phyloP scores from a whole-genome alignment of 2,113 vertebrate genomes.

The Genyomyrus donnyi region DNA sequence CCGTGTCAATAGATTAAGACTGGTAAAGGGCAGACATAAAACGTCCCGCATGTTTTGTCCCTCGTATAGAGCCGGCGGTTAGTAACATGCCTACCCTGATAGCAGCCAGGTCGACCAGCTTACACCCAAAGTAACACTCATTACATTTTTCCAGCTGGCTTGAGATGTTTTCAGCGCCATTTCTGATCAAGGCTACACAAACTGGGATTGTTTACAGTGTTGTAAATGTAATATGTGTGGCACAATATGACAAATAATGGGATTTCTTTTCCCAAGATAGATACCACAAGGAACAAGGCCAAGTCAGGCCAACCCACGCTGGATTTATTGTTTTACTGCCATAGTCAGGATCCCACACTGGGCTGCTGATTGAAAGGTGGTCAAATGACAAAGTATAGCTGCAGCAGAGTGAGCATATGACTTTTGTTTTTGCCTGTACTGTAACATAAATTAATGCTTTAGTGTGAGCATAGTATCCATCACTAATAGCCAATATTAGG shows the following conservation, averaged over 20 bases:
- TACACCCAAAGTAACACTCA: background rate
- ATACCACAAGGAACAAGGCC: background rate
- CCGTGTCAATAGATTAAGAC: background rate
- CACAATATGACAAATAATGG: background rate
- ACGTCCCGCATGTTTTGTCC: background rate
- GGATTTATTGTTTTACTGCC: background rate
- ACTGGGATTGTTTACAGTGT: background rate
- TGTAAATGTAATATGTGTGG: background rate
- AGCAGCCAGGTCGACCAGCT: background rate
- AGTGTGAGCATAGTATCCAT: background rate
- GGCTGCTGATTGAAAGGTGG: background rate
- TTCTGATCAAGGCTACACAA: background rate
- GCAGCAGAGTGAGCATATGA: background rate
- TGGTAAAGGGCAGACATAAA: background rate
- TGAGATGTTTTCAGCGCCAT: background rate
- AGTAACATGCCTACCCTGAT: background rate
- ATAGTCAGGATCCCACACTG: background rate
- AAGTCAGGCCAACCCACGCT: background rate
- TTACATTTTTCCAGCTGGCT: background rate
- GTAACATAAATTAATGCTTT: background rate
- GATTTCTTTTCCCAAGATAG: background rate
- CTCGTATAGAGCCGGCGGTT: background rate
- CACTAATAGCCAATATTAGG: background rate
- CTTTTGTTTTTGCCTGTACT: background rate
- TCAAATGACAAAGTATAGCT: background rate